Conservation (phyloP, 2,888 invertebrate species). For the Athalia cordata region DNA sequence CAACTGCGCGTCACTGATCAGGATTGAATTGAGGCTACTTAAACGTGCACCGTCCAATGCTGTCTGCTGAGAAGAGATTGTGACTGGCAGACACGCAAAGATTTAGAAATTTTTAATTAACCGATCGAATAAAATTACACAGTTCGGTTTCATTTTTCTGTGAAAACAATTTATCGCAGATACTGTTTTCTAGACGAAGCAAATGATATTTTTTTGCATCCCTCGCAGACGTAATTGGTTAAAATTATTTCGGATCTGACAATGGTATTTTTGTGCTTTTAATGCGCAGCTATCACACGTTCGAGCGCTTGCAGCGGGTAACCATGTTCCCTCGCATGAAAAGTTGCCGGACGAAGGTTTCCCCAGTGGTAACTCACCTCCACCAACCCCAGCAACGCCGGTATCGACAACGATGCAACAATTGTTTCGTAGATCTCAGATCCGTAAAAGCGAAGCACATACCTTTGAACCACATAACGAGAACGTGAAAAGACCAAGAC, state of each 20-base stretch:
- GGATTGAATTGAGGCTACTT: not conserved
- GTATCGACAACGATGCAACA: constrained; percentile 76
- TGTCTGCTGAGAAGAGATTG: not conserved
- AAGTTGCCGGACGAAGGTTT: constrained; percentile 68
- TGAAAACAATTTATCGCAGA: no score
- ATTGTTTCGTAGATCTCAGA: constrained; percentile 79
- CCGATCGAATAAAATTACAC: no score
- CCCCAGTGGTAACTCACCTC: constrained; percentile 67
- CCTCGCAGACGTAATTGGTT: not conserved
- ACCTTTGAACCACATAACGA: constrained; percentile 81
- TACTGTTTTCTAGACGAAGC: not conserved
- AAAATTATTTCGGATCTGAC: constrained; percentile 44
- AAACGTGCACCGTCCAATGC: not conserved
- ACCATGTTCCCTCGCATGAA: constrained; percentile 71
- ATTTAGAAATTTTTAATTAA: no score
- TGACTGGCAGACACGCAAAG: no score
- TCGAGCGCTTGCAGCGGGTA: constrained; percentile 70
- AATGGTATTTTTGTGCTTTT: constrained; percentile 47
- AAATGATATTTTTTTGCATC: not conserved
- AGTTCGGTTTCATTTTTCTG: no score
- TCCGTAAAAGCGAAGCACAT: constrained; percentile 75
- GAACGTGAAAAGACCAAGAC: constrained; percentile 74
- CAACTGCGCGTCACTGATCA: not conserved
- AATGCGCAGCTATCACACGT: constrained; percentile 69
- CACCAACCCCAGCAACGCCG: constrained; percentile 60